Conservation (phyloP, 2,888 invertebrate genomes). For the Sceliomorpha sp. region DNA sequence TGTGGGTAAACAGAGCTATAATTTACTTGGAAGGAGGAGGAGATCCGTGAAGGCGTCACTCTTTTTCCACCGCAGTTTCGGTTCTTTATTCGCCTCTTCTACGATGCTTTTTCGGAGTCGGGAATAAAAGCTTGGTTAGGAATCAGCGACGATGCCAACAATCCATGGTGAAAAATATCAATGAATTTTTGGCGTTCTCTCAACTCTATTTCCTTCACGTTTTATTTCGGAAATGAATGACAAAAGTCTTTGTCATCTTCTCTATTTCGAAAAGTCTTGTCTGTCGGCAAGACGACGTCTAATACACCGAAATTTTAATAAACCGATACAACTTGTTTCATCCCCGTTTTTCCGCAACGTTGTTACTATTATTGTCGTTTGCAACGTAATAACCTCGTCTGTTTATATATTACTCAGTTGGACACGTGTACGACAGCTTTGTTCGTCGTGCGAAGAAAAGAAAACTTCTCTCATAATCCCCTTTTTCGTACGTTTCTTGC, state of each 20-base stretch:
- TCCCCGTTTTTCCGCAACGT: neutral
- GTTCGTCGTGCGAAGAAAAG: slow-evolving; percentile 47
- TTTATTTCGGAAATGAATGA: no score
- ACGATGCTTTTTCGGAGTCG: slow-evolving; percentile 50
- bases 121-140: slow-evolving; percentile 54
- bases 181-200: slow-evolving; percentile 31
- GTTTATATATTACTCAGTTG: slow-evolving; percentile 41
- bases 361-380: neutral
- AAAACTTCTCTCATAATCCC: slow-evolving; percentile 48
- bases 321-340: no score
- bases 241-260: no score
- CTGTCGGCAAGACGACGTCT: no score
- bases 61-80: slow-evolving; percentile 73
- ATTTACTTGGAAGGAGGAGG: slow-evolving; percentile 70
- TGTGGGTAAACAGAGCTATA: slow-evolving; percentile 79
- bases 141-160: slow-evolving; percentile 51
- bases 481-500: slow-evolving; percentile 36
- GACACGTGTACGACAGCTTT: slow-evolving; percentile 50
- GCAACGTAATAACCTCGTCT: neutral
- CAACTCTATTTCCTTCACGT: slow-evolving; percentile 2
- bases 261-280: no score
- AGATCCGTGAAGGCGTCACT: slow-evolving; percentile 70
- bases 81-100: slow-evolving; percentile 67
- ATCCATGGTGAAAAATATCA: slow-evolving; percentile 40
- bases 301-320: no score